Percentiles rank a stretch among this genome's conserved stretches.
Conservation (phyloP, 1,140 invertebrate genomes). For the Pissodes strobi region DNA sequence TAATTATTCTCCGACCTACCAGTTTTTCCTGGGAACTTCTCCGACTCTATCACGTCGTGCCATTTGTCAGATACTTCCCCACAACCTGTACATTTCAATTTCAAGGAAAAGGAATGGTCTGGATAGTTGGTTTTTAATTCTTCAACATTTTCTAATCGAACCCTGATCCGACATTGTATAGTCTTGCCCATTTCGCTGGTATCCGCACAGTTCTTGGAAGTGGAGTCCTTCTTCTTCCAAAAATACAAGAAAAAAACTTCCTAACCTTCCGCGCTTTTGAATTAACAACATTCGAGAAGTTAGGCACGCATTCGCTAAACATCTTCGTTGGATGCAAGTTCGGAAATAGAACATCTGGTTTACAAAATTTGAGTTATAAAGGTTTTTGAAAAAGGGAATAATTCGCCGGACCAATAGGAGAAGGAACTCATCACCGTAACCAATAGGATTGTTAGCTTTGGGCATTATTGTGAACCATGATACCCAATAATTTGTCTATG, state of each 20-base stretch:
- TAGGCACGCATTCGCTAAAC: no score
- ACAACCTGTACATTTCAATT: conserved; percentile 79
- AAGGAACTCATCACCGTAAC: no score
- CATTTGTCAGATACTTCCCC: conserved; percentile 80
- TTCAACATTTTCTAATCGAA: conserved; percentile 69
- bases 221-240: not conserved
- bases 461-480: no score
- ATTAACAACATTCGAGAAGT: not conserved
- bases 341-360: no score
- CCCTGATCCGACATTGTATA: conserved; percentile 68
- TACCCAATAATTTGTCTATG: no score
- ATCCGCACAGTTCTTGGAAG: not conserved
- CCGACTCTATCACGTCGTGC: conserved; percentile 74
- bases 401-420: no score
- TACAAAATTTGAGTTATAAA: no score
- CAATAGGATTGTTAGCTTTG: no score
- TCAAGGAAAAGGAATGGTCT: conserved; percentile 71
- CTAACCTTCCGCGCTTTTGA: not conserved
- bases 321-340: no score
- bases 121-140: conserved; percentile 67
- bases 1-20: conserved; percentile 77
- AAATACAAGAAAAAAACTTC: not conserved
- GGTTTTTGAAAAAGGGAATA: no score
- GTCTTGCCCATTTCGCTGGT: conserved; percentile 66
- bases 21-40: conserved; percentile 70